Evolutionary conservation across 2,888 invertebrate genomes (phyloP), one percentile per base, ranked within the genome.

Genomic region (Drepana falcataria): DNA sequence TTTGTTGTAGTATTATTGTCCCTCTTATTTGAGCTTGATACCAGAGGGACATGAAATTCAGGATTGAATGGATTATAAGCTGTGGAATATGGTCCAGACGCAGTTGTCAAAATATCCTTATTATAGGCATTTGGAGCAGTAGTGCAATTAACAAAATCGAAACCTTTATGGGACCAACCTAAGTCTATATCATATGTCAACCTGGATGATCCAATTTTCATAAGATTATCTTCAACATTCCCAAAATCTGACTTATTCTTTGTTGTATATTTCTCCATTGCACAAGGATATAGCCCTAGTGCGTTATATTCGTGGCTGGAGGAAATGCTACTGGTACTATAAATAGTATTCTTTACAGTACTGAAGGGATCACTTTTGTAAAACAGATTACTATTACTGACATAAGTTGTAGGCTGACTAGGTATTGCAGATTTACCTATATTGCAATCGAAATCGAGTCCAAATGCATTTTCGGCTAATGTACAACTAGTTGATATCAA

Each of bases 141-240:
- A 34, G 87, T 82, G 57, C 85, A 84, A 57, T 82, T 88, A 1
- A 88, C 86, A 59, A 91, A 91, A 68, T 91, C 91, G 51, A 90
- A 85, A 41, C 89, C 79, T 75, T 90, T 91, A 62, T 91, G 91
- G 0, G 91, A 89, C 91, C 91, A 91, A 9, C 91, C 91, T 48
- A 91, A 76, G 61, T 91, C 91, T 61, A 91, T 90, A 59, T 91
- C 91, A 56, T 91, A 91, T 2, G 91, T 90, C 64, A 91, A 73
- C 66, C 91, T 77, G 5, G 90, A 88, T 3, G 87, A 85, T 2
- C 85, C 87, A 52, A 89, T 87, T 75, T 91, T 91, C 87, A 90
- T 90, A 35, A 91, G 71, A 65, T 82, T 89, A 51, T 91, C 91
- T 64, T 91, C 91, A 34, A 90, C 81, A 66, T 83, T 86, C 48